phyloP scores from a whole-genome alignment of 2,113 vertebrate genomes.

The Takifugu flavidus region DNA sequence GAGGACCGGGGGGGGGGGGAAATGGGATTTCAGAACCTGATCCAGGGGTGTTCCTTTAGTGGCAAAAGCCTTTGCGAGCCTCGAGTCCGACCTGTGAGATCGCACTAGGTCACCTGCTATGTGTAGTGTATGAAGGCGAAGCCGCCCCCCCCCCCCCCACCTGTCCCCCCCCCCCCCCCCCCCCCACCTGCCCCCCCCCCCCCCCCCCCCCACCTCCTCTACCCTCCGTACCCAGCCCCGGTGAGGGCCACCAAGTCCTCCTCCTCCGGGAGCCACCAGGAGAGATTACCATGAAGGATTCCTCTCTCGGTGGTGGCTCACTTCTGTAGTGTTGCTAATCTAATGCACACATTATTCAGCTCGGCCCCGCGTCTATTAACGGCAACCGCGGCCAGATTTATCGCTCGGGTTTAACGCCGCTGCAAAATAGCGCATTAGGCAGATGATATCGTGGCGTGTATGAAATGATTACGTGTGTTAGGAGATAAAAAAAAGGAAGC shows the following conservation, averaged over 20 bases:
- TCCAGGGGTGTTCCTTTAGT: background rate
- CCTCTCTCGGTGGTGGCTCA: constrained; percentile 53
- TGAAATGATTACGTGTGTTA: constrained; percentile 75
- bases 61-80: constrained; percentile 1
- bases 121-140: too few relatives aligned
- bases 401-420: constrained; percentile 77
- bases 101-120: too few relatives aligned
- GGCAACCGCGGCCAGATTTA: constrained; percentile 71
- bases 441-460: constrained; percentile 75
- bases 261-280: constrained; percentile 48
- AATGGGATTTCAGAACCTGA: constrained; percentile 18
- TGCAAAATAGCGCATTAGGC: constrained; percentile 80
- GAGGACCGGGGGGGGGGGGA: background rate
- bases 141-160: background rate
- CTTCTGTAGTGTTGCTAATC: constrained; percentile 62
- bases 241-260: constrained; percentile 52
- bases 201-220: constrained; percentile 13
- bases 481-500: constrained; percentile 34
- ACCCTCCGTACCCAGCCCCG: constrained; percentile 20
- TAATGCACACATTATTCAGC: constrained; percentile 75
- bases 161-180: constrained; percentile 1
- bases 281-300: constrained; percentile 66
- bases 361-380: constrained; percentile 68
- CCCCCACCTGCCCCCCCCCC: background rate
- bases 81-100: too few relatives aligned